These are phyloP conservation scores for Cephonodes hylas DNA, from an alignment of 2,888 invertebrate genomes.

Conservation along the genomic window DNA sequence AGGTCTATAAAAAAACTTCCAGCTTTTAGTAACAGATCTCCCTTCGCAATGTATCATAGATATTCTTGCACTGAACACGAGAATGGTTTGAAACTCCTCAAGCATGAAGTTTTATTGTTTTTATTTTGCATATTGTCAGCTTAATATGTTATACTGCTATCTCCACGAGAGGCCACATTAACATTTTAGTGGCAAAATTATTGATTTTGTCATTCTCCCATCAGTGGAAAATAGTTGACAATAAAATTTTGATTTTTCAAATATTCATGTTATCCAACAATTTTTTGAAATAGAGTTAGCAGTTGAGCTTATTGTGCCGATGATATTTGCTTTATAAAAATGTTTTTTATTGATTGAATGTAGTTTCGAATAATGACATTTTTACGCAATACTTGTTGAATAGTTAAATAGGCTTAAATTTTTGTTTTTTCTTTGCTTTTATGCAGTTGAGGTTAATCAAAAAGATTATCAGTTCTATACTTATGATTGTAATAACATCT, in stretches of 20 bases:
- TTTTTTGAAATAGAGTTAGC: no score
- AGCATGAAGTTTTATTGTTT: constrained; percentile 40
- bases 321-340: constrained; percentile 28
- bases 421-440: background rate
- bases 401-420: background rate
- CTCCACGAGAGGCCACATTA: no score
- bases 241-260: no score
- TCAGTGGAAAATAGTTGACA: no score
- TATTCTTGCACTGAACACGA: constrained; percentile 38
- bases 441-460: background rate
- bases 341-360: constrained; percentile 9
- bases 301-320: no score
- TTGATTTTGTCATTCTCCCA: no score
- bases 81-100: constrained; percentile 39
- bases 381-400: background rate
- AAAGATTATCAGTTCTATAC: background rate
- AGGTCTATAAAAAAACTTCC: constrained; percentile 79
- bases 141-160: no score
- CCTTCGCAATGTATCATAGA: constrained; percentile 38
- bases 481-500: background rate
- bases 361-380: constrained; percentile 8
- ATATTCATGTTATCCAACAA: no score
- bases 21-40: constrained; percentile 43
- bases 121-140: constrained; percentile 28
- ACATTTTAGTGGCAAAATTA: no score